Conservation (phyloP, 2,113 vertebrate species). For the Equus quagga region DNA sequence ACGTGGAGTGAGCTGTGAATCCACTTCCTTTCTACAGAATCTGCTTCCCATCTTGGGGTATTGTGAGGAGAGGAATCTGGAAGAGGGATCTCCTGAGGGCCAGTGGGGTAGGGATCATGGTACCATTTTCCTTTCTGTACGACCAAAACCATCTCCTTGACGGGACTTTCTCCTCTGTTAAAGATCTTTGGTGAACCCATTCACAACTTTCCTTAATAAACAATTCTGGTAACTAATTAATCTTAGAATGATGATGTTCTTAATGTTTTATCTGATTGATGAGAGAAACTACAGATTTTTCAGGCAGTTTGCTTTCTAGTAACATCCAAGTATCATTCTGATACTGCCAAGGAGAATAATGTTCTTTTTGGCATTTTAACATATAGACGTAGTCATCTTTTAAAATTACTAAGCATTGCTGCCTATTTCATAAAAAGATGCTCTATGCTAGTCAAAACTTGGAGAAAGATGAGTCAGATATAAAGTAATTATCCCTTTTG, state of each 20-base stretch:
- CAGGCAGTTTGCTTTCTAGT: constrained; percentile 32
- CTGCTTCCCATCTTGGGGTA: neutral
- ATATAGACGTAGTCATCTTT: neutral
- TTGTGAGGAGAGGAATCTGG: neutral
- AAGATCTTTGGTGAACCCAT: neutral
- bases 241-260: neutral
- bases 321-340: constrained; percentile 11
- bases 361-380: constrained; percentile 36
- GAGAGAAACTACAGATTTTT: neutral
- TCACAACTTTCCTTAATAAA: neutral
- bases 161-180: neutral
- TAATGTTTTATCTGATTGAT: neutral
- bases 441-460: neutral
- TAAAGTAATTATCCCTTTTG: neutral
- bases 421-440: constrained; percentile 28
- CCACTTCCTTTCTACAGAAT: neutral
- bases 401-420: constrained; percentile 35
- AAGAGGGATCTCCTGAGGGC: neutral
- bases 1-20: neutral
- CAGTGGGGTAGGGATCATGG: neutral
- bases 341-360: neutral
- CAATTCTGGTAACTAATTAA: neutral
- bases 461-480: neutral
- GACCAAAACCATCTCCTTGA: neutral
- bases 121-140: neutral